Evolutionary conservation across 2,888 invertebrate genomes (phyloP).

Genomic region (Flexamia atlantica): DNA sequence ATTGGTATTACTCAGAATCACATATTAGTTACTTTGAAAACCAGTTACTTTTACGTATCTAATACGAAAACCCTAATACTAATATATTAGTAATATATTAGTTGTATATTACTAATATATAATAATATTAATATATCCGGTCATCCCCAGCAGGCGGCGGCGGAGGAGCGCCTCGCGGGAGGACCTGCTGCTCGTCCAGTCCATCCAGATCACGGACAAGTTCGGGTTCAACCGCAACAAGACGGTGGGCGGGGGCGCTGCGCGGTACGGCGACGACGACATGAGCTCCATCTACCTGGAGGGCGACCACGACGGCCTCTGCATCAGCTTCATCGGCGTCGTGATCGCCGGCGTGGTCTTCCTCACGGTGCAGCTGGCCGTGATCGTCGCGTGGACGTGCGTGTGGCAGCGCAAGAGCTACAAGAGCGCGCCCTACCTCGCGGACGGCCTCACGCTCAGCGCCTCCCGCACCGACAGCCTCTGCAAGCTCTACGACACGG

Average conservation of each 20-base stretch:
- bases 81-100: no score
- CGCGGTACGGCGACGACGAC: conserved; percentile 71
- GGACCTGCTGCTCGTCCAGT: conserved; percentile 92
- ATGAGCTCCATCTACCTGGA: conserved; percentile 67
- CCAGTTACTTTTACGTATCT: no score
- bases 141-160: no score
- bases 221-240: conserved; percentile 86
- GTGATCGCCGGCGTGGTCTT: conserved; percentile 92
- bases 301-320: conserved; percentile 73
- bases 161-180: conserved; percentile 78
- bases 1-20: no score
- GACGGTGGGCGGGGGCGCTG: conserved; percentile 71
- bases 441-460: conserved; percentile 80
- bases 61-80: no score
- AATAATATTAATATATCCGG: no score
- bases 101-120: no score
- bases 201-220: conserved; percentile 95
- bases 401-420: conserved; percentile 84
- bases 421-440: conserved; percentile 77
- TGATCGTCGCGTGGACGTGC: conserved; percentile 93
- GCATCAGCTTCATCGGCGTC: conserved; percentile 88
- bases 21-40: no score
- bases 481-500: conserved; percentile 93
- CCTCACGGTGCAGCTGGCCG: conserved; percentile 90
- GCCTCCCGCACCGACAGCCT: conserved; percentile 83